A percentile compares a stretch with the other conserved stretches of the same genome.
Conservation (phyloP, 2,113 vertebrate species). For the Odobenus rosmarus region DNA sequence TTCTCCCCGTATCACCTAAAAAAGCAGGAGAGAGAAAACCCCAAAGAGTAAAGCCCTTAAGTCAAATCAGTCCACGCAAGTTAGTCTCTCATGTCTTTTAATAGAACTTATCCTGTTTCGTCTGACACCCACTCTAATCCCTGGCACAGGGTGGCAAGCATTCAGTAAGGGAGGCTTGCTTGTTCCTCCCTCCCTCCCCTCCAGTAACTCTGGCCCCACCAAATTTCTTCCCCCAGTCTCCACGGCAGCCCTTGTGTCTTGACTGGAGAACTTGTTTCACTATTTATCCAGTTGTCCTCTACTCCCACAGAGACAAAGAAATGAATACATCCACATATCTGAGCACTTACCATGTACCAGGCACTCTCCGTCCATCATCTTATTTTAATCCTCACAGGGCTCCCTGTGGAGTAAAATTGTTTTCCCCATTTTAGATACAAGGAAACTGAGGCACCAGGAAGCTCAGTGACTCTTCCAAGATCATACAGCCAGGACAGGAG, state of each 20-base stretch:
- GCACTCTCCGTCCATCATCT: neutral
- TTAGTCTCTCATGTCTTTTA: neutral
- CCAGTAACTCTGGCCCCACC: neutral
- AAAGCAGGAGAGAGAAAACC: neutral
- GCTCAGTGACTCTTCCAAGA: neutral
- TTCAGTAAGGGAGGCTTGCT: neutral
- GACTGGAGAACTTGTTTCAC: neutral
- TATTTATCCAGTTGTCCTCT: neutral
- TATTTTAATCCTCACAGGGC: neutral
- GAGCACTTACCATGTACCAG: neutral
- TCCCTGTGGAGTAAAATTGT: neutral
- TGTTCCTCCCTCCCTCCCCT: neutral
- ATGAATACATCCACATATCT: neutral
- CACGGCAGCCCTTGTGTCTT: neutral
- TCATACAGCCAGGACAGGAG: neutral
- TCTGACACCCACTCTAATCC: neutral
- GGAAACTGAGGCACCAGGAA: neutral
- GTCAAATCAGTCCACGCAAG: neutral
- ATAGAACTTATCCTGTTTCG: neutral
- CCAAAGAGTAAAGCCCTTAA: neutral
- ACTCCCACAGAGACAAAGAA: neutral
- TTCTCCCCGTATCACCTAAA: conserved; percentile 43
- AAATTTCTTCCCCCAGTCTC: neutral
- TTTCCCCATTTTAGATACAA: neutral
- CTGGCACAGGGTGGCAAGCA: neutral